Evolutionary conservation across 2,797 vertebrate species (phyloP), one percentile per base, ranked within the genome.

Genomic region (Catharus ustulatus): DNA sequence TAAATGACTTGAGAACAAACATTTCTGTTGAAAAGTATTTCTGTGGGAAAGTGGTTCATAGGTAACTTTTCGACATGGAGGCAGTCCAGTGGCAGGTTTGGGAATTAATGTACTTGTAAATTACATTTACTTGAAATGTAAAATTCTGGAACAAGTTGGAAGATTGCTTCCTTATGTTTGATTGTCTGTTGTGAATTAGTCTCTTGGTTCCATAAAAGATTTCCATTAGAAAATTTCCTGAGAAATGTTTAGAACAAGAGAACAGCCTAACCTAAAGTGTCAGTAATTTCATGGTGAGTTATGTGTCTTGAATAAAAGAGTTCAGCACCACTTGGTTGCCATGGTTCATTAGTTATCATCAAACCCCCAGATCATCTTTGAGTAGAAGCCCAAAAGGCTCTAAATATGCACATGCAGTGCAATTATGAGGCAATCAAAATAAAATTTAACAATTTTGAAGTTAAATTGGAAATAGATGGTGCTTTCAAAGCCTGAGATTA

Each of bases 361-460:
- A 97, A 96, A 94, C 85, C 71, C 59, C 92, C 49, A 85, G 82
- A 94, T 97, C 54, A 91, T 93, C 88, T 96, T 93, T 96, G 69
- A 90, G 93, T 68, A 91, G 90, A 91, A 97, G 81, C 88, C 87
- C 86, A 89, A 80, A 96, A 96, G 57, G 49, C 64, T 96, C 93
- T 97, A 92, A 95, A 90, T 90, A 87, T 87, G 87, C 89, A 93
- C 84, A 90, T 90, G 89, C 93, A 90, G 81, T 93, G 90, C 95
- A 97, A 96, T 97, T 97, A 97, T 93, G 93, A 97, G 92, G 78
- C 93, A 97, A 98, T 97, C 95, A 97, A 97, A 97, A 97, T 94
- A 96, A 96, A 97, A 96, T 95, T 96, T 93, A 95, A 91, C 85
- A 85, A 89, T 96, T 98, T 97, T 96, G 78, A 97, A 97, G 90